A percentile compares a stretch with the other conserved stretches of the same genome.
These are phyloP conservation scores for Hyperoplus immaculatus DNA, from an alignment of 2,797 vertebrate genomes.

Conservation along the genomic window DNA sequence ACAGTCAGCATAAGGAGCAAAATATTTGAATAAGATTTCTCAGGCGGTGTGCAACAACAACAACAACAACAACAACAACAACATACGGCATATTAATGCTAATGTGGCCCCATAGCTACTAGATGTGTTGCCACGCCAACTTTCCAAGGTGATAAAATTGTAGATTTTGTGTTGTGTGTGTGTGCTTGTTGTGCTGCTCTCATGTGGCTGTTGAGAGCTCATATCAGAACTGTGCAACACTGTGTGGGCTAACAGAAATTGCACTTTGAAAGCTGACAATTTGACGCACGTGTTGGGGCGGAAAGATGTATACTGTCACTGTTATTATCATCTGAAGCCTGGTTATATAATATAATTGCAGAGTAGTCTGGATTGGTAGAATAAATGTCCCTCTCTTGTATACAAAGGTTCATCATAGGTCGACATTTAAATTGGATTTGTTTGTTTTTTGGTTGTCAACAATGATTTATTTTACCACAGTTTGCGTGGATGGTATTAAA, in stretches of 20 bases:
- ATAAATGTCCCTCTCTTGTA: neutral
- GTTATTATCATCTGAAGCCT: neutral
- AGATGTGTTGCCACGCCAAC: neutral
- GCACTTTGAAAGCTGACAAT: no score
- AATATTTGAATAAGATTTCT: neutral
- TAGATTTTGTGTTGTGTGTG: neutral
- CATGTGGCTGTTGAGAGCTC: neutral
- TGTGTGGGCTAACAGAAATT: neutral
- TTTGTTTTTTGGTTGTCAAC: neutral
- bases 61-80: neutral
- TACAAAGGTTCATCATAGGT: neutral
- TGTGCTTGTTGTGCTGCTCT: neutral
- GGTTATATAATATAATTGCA: neutral
- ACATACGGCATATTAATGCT: no score
- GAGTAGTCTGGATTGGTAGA: neutral
- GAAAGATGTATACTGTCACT: neutral
- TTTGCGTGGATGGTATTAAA: neutral
- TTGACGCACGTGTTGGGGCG: neutral
- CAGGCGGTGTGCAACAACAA: neutral
- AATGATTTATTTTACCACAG: neutral
- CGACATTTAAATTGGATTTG: no score
- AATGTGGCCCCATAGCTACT: neutral
- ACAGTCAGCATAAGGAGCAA: no score
- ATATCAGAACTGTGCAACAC: neutral
- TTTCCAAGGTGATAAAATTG: neutral